Evolutionary conservation across 2,797 vertebrate genomes (phyloP).

Genomic region (Cottoperca gobio): DNA sequence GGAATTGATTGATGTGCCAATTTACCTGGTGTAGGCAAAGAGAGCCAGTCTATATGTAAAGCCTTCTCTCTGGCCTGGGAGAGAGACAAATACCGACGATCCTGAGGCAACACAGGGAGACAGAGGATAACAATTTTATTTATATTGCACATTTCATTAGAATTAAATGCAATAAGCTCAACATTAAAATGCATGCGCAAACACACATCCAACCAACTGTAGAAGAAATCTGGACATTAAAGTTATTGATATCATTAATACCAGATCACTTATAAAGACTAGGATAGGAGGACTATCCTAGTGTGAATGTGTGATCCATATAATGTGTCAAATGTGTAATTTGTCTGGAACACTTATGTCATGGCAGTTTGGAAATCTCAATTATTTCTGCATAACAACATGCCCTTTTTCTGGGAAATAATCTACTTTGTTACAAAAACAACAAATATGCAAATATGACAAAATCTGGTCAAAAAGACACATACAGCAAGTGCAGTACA

Average conservation of each 20-base stretch:
- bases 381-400: neutral
- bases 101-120: constrained; percentile 74
- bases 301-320: neutral
- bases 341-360: neutral
- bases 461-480: no score
- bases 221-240: neutral
- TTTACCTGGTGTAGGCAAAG: constrained; percentile 85
- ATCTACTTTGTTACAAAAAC: no score
- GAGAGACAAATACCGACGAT: constrained; percentile 90
- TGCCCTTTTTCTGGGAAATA: neutral
- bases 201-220: neutral
- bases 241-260: neutral
- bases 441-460: no score
- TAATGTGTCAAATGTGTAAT: neutral
- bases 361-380: neutral
- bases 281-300: neutral
- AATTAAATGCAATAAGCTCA: neutral
- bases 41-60: constrained; percentile 88
- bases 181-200: neutral
- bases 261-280: neutral
- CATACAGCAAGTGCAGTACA: no score
- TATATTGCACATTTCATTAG: neutral
- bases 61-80: constrained; percentile 88
- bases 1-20: neutral
- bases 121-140: neutral